Base-by-base conservation (phyloP, 1,140 invertebrate genomes). In the Macrobrachium nipponense region DNA sequence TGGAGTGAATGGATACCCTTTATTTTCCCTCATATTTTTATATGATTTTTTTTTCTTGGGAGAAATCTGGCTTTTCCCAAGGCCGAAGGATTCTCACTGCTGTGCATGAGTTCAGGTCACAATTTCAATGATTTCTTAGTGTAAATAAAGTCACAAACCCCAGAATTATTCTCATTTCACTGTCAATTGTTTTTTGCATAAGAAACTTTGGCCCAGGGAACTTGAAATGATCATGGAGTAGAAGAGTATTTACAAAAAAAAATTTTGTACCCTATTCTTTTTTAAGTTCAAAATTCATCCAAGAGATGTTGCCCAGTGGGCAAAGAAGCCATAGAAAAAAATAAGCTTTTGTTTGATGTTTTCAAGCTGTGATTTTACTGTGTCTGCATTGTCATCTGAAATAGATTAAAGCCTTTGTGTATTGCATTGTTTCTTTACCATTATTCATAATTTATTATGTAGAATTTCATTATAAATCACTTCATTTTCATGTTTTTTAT, bases 341-440 rank as follows among this genome's bases (percentile, higher is more conserved):
- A 68, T 87, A 81, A 87, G 85, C 78, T 87, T 87, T 87, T 87
- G 85, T 87, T 87, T 87, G 85, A 87, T 87, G 85, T 87, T 87
- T 87, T 87, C 76, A 87, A 76, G 85, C 85, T 87, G 85, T 87
- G 85, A 87, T 87, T 87, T 87, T 81, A 80, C 85, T 87, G 85
- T 87, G 85, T 87, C 85, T 87, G 85, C 85, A 87, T 80, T 87
- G 85, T 87, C 85, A 87, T 87, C 85, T 87, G 85, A 87, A 87
- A 87, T 87, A 87, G 85, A 87, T 73, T 87, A 81, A 87, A 87
- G 79, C 78, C 66, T 87, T 87, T 87, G 85, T 87, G 85, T 87
- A 87, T 80, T 36, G 27, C 27, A 36, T 36, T 36, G 27, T 36
- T 20, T 20, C 64, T 36, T 36, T 36, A 36, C 27, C 27, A 36